phyloP scores from a whole-genome alignment of 2,797 vertebrate species.

The Petrocephalus schoutedeni region DNA sequence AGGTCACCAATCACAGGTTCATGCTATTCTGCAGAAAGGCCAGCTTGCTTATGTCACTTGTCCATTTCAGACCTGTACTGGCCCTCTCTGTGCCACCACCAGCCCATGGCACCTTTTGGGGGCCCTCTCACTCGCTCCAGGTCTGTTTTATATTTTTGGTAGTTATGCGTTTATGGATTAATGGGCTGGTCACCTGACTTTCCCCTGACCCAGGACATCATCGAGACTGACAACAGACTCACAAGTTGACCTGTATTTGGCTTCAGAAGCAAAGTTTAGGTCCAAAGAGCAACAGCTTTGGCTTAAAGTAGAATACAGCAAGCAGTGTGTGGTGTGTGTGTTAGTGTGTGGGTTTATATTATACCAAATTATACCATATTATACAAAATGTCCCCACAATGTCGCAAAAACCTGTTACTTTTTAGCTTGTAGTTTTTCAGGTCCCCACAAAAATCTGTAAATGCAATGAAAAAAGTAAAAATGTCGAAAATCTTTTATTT shows the following conservation, averaged over 20 bases:
- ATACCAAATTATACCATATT: too few relatives aligned
- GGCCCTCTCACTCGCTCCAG: neutral
- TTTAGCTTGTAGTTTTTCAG: too few relatives aligned
- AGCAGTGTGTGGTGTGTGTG: neutral
- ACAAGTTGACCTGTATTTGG: neutral
- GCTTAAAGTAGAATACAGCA: neutral
- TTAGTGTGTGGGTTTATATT: too few relatives aligned
- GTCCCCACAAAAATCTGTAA: too few relatives aligned
- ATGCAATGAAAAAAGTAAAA: too few relatives aligned
- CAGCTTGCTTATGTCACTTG: neutral
- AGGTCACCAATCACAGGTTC: neutral
- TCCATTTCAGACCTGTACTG: neutral
- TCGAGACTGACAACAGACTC: neutral
- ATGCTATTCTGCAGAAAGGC: neutral
- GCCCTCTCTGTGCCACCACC: neutral
- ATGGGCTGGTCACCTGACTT: neutral
- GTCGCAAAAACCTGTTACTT: too few relatives aligned
- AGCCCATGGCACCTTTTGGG: neutral
- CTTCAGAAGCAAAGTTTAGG: neutral
- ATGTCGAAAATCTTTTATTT: too few relatives aligned
- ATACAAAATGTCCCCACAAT: too few relatives aligned
- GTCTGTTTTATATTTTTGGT: neutral
- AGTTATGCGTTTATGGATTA: neutral
- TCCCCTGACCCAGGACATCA: neutral
- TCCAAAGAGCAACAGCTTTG: neutral